Base-by-base conservation (phyloP, 2,888 invertebrate genomes). In the Thecocarcelia acutangulata region DNA sequence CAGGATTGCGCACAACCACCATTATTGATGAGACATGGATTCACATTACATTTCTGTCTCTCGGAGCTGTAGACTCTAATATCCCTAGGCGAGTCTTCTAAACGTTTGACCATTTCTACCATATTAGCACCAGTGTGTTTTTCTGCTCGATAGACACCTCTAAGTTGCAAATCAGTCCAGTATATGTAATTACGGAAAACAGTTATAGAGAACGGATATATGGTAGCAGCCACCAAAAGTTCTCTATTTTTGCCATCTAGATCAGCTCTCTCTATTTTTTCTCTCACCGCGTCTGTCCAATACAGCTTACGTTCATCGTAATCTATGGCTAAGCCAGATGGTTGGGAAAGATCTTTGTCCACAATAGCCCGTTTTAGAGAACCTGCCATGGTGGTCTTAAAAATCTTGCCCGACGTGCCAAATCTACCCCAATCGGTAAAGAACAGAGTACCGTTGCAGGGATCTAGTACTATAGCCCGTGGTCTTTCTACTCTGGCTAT, bases 351-450 rank as follows among this genome's bases (percentile, higher is more conserved):
- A 85, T 98, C 97, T 86, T 95, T 95, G 84, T 96, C 96, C 3
- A 99, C 95, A 21, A 99, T 95, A 0, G 97, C 96, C 73, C 93
- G 94, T 87, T 97, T 96, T 79, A 97, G 90, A 0, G 97, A 97
- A 3, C 99, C 99, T 0, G 98, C 98, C 97, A 98, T 97, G 0
- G 98, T 98, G 0, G 98, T 96, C 83, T 97, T 93, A 90, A 97
- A 97, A 73, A 99, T 99, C 90, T 97, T 97, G 0, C 97, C 97
- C 0, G 96, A 95, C 0, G 96, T 96, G 5, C 97, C 97, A 87
- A 97, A 97, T 80, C 97, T 93, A 13, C 97, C 97, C 97, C 97
- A 98, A 88, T 98, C 98, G 0, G 98, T 98, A 91, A 96, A 99
- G 91, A 97, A 99, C 15, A 99, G 91, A 0, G 96, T 96, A 13